A percentile compares a stretch with the other conserved stretches of the same genome.
phyloP scores from a whole-genome alignment of 2,888 invertebrate species.

The Drosophila siamana region DNA sequence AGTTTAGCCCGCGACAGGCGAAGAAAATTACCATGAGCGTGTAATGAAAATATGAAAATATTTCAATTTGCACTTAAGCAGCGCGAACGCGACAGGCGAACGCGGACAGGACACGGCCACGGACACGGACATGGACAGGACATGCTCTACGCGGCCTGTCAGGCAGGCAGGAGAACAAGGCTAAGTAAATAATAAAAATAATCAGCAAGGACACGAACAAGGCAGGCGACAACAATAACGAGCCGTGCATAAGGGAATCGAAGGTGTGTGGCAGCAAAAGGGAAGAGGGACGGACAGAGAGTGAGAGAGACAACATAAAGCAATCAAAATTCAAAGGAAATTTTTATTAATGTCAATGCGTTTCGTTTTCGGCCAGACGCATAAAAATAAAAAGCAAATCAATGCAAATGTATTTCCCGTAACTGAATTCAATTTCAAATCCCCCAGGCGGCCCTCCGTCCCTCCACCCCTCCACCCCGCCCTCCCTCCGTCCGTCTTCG shows the following conservation, averaged over 20 bases:
- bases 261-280: not conserved
- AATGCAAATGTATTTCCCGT: constrained; percentile 81
- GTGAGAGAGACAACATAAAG: constrained; percentile 55
- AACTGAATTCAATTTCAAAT: constrained; percentile 78
- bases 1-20: constrained; percentile 47
- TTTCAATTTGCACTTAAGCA: constrained; percentile 73
- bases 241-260: constrained; percentile 17
- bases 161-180: constrained; percentile 48
- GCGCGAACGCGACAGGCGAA: constrained; percentile 31
- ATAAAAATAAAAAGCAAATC: constrained; percentile 77
- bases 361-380: constrained; percentile 65
- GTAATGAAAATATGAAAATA: constrained; percentile 78
- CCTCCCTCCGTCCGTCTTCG: constrained; percentile 2
- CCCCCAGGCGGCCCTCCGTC: constrained; percentile 49
- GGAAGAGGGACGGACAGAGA: not conserved
- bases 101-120: not conserved
- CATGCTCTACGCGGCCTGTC: constrained; percentile 17
- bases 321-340: constrained; percentile 82
- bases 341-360: constrained; percentile 81
- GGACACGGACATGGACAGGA: constrained; percentile 21
- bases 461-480: not conserved
- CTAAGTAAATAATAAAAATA: constrained; percentile 79
- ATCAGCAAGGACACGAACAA: constrained; percentile 57
- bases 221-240: constrained; percentile 60
- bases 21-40: constrained; percentile 57